Conservation (phyloP, 1,140 invertebrate genomes). For the Heliconius hermathena region DNA sequence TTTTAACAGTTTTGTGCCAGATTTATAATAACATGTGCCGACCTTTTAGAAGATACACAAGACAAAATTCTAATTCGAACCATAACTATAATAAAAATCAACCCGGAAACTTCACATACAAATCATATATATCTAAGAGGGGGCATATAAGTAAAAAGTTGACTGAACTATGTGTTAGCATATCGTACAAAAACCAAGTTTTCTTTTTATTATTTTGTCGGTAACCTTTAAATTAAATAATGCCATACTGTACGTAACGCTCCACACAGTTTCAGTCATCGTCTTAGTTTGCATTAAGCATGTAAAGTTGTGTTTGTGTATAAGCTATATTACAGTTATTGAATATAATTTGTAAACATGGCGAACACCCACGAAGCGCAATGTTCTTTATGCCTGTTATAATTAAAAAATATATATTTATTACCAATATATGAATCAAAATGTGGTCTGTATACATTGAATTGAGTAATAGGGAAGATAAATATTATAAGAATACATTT, state of each 20-base stretch:
- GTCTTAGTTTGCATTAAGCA: slow-evolving; percentile 42
- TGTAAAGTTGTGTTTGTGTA: slow-evolving; percentile 42
- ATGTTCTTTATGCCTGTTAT: neutral
- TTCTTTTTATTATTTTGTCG: neutral
- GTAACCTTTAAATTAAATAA: neutral
- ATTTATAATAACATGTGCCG: slow-evolving; percentile 42
- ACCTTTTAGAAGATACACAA: slow-evolving; percentile 48
- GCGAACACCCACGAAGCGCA: slow-evolving; percentile 21
- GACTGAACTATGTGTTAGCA: slow-evolving; percentile 41
- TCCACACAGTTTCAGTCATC: slow-evolving; percentile 52
- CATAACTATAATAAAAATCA: slow-evolving; percentile 23
- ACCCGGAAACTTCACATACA: slow-evolving; percentile 21
- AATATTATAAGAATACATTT: neutral
- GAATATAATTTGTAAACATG: slow-evolving; percentile 10
- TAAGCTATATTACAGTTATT: slow-evolving; percentile 15
- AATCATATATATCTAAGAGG: slow-evolving; percentile 41
- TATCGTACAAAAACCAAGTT: neutral
- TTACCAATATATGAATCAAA: neutral
- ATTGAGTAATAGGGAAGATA: no score
- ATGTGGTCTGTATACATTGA: neutral
- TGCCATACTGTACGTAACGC: neutral
- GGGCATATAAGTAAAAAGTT: slow-evolving; percentile 42
- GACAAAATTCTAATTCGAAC: slow-evolving; percentile 34
- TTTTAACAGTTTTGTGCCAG: slow-evolving; percentile 47
- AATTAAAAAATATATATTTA: neutral